Evolutionary conservation across 2,888 invertebrate genomes (phyloP), one percentile per base, ranked within the genome.

Genomic region (Aplocera efformata): DNA sequence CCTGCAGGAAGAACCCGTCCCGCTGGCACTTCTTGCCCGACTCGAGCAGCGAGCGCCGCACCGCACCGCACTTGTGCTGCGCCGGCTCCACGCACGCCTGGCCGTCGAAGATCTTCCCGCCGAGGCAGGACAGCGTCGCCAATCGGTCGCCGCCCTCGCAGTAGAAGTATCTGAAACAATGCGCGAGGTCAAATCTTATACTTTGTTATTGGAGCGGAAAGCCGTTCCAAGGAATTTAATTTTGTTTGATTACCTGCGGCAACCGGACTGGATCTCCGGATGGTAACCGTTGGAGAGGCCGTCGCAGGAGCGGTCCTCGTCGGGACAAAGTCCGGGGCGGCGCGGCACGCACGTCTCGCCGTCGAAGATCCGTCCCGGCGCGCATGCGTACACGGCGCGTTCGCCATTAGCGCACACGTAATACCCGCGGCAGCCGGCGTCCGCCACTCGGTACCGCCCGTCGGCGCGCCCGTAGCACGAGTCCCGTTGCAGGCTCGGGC

Each of bases 21-120:
- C 73, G 64, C 35, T 75, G 67, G 67, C 89, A 89, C 30, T 60
- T 52, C 29, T 60, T 60, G 21, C 73, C 76, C 13, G 67, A 73
- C 36, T 60, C 63, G 23, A 40, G 22, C 17, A 10, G 21, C 21
- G 36, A 10, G 71, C 74, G 1, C 34, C 33, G 56, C 31, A 54
- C 5, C 66, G 67, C 9, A 2, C 84, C 86, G 65, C 91, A 91
- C 31, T 72, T 69, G 62, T 82, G 78, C 35, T 67, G 74, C 2
- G 70, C 50, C 0, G 79, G 65, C 13, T 79, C 77, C 7, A 90
- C 89, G 62, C 91, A 91, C 10, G 89, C 81, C 32, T 85, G 83
- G 0, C 91, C 91, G 72, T 91, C 90, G 67, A 90, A 91, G 33
- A 90, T 81, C 59, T 90, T 90, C 13, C 84, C 89, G 7, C 88